These are phyloP conservation scores for Pygathrix nemaeus DNA, from an alignment of 2,113 vertebrate species.

Conservation along the genomic window DNA sequence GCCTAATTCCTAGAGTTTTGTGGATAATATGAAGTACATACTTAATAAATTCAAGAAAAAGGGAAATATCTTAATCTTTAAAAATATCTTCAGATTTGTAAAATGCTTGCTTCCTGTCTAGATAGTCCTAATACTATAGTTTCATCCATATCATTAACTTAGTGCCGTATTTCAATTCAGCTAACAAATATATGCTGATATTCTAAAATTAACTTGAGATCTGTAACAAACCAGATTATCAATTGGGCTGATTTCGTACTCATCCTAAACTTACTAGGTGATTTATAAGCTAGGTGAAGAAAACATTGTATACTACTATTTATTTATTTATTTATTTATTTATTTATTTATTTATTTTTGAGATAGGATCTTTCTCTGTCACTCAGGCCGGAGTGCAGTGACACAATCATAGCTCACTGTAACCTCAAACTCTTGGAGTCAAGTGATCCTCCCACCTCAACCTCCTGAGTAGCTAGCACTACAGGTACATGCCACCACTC, in stretches of 20 bases:
- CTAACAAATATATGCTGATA: not conserved
- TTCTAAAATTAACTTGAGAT: conserved; percentile 22
- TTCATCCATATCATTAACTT: not conserved
- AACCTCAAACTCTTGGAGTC: no score
- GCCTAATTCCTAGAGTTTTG: not conserved
- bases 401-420: no score
- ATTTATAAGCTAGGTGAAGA: not conserved
- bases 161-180: conserved; percentile 34
- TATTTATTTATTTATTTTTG: not conserved
- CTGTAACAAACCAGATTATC: not conserved
- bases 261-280: not conserved
- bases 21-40: not conserved
- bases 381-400: no score
- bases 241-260: not conserved
- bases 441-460: no score
- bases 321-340: no score
- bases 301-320: not conserved
- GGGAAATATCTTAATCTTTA: not conserved
- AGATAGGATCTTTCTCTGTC: no score
- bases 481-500: no score
- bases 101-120: not conserved
- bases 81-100: not conserved
- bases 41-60: not conserved
- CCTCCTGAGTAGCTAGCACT: no score
- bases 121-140: not conserved